A percentile compares a stretch with the other conserved stretches of the same genome.
phyloP scores from a whole-genome alignment of 2,113 vertebrate species.

The Machaerirhynchus nigripectus region DNA sequence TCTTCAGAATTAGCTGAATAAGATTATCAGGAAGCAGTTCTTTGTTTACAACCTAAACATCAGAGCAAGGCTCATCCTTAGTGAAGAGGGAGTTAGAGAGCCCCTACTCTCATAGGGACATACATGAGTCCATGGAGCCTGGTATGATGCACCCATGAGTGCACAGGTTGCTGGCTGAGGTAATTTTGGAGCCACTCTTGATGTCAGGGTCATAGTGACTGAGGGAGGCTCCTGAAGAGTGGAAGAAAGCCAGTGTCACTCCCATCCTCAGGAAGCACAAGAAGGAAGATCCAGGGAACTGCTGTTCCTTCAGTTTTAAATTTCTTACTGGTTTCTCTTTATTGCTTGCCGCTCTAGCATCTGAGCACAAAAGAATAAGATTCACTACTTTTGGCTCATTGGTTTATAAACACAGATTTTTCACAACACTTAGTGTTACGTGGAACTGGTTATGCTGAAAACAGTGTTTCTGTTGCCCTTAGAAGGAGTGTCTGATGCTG shows the following conservation, averaged over 20 bases:
- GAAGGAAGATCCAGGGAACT: background rate
- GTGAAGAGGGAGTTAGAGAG: background rate
- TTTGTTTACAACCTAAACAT: background rate
- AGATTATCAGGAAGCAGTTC: background rate
- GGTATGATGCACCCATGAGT: background rate
- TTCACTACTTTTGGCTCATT: background rate
- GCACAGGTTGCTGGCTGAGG: background rate
- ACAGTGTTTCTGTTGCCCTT: background rate
- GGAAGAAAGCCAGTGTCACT: background rate
- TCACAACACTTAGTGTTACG: background rate
- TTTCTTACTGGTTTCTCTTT: background rate
- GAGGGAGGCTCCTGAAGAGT: background rate
- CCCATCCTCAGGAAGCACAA: background rate
- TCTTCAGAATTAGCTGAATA: background rate
- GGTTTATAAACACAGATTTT: background rate
- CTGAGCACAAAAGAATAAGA: background rate
- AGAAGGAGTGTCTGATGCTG: background rate
- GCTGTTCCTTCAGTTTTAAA: background rate
- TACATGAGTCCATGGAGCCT: fast-evolving
- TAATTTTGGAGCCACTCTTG: background rate
- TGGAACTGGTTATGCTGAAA: background rate
- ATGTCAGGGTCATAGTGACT: background rate
- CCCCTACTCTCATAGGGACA: background rate
- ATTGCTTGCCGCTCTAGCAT: background rate
- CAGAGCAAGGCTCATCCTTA: background rate